A percentile compares a stretch with the other conserved stretches of the same genome.
Conservation (phyloP, 2,797 vertebrate genomes). For the Bufotes viridis region DNA sequence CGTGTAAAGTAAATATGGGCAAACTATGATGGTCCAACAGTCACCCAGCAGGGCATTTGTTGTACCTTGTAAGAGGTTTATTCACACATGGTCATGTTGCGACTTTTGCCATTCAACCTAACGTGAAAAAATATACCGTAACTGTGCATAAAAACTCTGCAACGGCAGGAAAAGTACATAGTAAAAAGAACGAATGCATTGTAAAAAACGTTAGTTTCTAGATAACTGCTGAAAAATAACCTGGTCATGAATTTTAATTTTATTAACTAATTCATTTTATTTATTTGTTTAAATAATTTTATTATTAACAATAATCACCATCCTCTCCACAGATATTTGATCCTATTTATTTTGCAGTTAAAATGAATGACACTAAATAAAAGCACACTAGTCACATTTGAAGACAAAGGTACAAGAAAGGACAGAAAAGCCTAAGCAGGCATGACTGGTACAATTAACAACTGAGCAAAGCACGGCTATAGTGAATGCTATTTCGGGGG, state of each 20-base stretch:
- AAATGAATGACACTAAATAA: slow-evolving; percentile 23
- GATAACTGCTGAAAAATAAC: not conserved
- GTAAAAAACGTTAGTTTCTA: not conserved
- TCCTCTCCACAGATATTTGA: not conserved
- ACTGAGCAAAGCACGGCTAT: slow-evolving; percentile 38
- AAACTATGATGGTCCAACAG: not conserved
- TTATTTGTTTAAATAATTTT: no score
- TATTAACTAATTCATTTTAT: no score
- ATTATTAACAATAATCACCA: not conserved
- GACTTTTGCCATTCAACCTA: no score
- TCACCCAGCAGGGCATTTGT: not conserved
- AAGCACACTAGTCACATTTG: slow-evolving; percentile 20
- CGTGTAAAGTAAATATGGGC: not conserved
- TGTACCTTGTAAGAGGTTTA: not conserved
- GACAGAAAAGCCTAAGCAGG: not conserved
- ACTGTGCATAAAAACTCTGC: no score
- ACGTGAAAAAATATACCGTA: no score
- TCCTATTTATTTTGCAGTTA: not conserved
- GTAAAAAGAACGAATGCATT: not conserved
- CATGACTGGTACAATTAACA: slow-evolving; percentile 7
- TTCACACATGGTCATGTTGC: not conserved
- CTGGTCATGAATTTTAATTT: not conserved
- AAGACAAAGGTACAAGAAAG: slow-evolving; percentile 28
- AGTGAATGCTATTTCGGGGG: slow-evolving; percentile 20
- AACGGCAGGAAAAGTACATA: no score